A percentile compares a stretch with the other conserved stretches of the same genome.
These are phyloP conservation scores for Agrotis ipsilon DNA, from an alignment of 2,888 invertebrate genomes.

Conservation along the genomic window DNA sequence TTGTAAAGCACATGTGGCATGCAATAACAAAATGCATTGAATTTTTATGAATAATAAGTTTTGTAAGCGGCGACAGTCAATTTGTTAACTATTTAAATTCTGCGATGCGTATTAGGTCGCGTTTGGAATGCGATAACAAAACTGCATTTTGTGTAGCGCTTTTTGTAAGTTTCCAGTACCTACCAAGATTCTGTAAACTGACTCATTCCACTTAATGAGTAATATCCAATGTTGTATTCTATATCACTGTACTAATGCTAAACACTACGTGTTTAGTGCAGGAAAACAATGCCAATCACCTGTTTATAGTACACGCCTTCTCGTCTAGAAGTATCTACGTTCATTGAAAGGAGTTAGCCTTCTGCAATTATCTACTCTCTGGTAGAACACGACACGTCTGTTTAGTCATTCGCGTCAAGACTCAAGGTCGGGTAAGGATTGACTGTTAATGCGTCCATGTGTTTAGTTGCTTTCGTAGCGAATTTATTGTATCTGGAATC, in stretches of 20 bases:
- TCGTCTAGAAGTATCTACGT: not conserved
- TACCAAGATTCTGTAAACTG: not conserved
- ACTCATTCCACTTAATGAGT: not conserved
- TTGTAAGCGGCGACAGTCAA: not conserved
- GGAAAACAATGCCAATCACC: not conserved
- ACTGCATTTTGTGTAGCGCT: not conserved
- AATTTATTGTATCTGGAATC: slow-evolving; percentile 37
- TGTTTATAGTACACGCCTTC: not conserved
- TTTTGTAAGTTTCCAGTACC: not conserved
- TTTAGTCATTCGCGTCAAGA: slow-evolving; percentile 83
- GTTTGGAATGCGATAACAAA: no score
- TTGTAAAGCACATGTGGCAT: no score
- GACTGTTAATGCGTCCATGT: slow-evolving; percentile 79
- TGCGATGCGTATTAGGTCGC: not conserved
- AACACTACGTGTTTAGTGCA: no score
- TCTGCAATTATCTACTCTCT: slow-evolving; percentile 7
- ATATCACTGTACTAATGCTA: no score
- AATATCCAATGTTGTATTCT: no score
- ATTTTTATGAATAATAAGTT: no score
- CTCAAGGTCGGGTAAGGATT: slow-evolving; percentile 78
- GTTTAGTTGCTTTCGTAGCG: slow-evolving; percentile 43
- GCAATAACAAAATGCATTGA: no score
- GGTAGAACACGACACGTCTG: slow-evolving; percentile 75
- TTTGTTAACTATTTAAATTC: not conserved
- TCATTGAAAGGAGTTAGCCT: not conserved